Percentiles rank a stretch among this genome's conserved stretches.
These are phyloP conservation scores for Platyura marginata DNA, from an alignment of 1,140 invertebrate species.

Conservation along the genomic window DNA sequence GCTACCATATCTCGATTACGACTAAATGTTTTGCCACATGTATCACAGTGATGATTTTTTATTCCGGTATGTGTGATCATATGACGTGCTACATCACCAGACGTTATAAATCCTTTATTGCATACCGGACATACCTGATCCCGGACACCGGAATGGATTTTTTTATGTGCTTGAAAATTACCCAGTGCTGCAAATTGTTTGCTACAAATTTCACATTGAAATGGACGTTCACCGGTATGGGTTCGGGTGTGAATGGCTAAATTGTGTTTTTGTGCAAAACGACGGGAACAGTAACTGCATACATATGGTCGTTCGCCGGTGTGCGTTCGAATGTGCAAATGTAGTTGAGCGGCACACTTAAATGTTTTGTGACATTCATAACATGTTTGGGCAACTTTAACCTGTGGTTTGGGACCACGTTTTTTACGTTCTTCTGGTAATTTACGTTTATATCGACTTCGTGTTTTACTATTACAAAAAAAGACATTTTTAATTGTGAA, in stretches of 20 bases:
- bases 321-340: constrained; percentile 29
- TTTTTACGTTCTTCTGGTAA: constrained; percentile 32
- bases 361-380: constrained; percentile 36
- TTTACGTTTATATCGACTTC: constrained; percentile 31
- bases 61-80: constrained; percentile 53
- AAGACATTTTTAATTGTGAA: background rate
- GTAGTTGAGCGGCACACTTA: constrained; percentile 35
- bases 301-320: background rate
- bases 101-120: constrained; percentile 42
- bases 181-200: constrained; percentile 36
- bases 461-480: constrained; percentile 6
- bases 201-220: constrained; percentile 62
- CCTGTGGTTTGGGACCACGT: constrained; percentile 34
- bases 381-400: constrained; percentile 32
- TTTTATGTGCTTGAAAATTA: constrained; percentile 35
- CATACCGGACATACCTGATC: constrained; percentile 47
- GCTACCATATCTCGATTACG: constrained; percentile 36
- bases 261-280: constrained; percentile 72
- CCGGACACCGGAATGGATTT: constrained; percentile 34
- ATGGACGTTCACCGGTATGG: constrained; percentile 63
- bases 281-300: constrained; percentile 35
- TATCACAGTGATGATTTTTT: constrained; percentile 53
- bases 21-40: constrained; percentile 52
- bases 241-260: constrained; percentile 67
- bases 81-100: constrained; percentile 50